phyloP scores from a whole-genome alignment of 2,797 vertebrate genomes.

The Salmo trutta region DNA sequence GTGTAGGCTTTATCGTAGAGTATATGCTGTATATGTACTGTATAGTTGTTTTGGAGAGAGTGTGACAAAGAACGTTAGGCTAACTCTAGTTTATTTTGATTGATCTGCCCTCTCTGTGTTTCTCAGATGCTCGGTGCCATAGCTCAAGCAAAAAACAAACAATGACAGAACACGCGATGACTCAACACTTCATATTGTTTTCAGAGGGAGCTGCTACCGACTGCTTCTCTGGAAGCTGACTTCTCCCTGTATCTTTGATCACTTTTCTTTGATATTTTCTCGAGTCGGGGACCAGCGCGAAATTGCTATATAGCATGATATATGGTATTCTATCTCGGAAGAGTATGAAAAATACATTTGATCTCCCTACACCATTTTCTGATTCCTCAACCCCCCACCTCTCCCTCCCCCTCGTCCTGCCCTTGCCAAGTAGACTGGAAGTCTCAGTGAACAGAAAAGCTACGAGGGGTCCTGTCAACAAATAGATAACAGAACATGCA shows the following conservation, averaged over 20 bases:
- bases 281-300: conserved; percentile 50
- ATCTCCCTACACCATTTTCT: conserved; percentile 70
- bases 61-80: background rate
- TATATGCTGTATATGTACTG: background rate
- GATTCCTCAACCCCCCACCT: conserved; percentile 41
- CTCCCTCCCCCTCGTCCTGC: conserved; percentile 30
- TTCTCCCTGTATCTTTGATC: conserved; percentile 67
- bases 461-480: conserved; percentile 16
- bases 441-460: conserved; percentile 16
- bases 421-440: conserved; percentile 15
- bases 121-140: conserved; percentile 39
- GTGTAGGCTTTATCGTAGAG: too few species aligned
- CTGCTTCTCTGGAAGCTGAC: conserved; percentile 50
- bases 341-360: conserved; percentile 77
- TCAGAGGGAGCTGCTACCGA: conserved; percentile 48
- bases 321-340: conserved; percentile 62
- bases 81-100: too few species aligned
- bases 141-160: conserved; percentile 41
- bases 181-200: conserved; percentile 63
- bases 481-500: conserved; percentile 9
- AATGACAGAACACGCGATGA: conserved; percentile 50
- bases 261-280: conserved; percentile 72
- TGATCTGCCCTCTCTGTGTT: background rate
- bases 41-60: conserved; percentile 4
- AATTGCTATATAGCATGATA: conserved; percentile 69